Percentiles rank a stretch among this genome's conserved stretches.
These are phyloP conservation scores for Nemoura dubitans DNA, from an alignment of 2,888 invertebrate species.

Conservation along the genomic window DNA sequence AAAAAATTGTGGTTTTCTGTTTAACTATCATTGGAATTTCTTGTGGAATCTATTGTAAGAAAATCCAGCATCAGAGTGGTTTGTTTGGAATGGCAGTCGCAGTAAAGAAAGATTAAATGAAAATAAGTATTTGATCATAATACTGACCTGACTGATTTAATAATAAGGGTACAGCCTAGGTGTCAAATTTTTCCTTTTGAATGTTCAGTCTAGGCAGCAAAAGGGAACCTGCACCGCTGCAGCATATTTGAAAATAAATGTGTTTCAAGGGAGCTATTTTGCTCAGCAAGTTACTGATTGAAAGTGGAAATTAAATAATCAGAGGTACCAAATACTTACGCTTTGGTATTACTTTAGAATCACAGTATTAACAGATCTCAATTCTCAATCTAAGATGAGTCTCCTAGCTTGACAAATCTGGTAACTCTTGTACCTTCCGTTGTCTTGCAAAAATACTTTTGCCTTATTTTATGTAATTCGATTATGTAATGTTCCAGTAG, in stretches of 20 bases:
- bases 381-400: slow-evolving; percentile 13
- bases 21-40: not conserved
- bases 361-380: slow-evolving; percentile 40
- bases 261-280: not conserved
- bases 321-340: not conserved
- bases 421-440: slow-evolving; percentile 32
- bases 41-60: not conserved
- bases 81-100: not conserved
- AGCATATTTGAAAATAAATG: not conserved
- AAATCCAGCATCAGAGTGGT: not conserved
- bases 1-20: not conserved
- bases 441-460: slow-evolving; percentile 18
- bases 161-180: not conserved
- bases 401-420: slow-evolving; percentile 28
- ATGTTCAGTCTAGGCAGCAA: too few species aligned
- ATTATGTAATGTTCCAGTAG: slow-evolving; percentile 12
- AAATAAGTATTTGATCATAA: not conserved
- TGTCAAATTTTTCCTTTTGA: not conserved
- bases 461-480: slow-evolving; percentile 1
- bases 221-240: too few species aligned
- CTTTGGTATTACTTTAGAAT: slow-evolving; percentile 24
- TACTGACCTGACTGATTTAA: slow-evolving; percentile 12
- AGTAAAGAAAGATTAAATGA: not conserved
- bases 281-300: not conserved
- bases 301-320: not conserved